Conservation (phyloP, 2,113 vertebrate genomes). For the human region DNA sequence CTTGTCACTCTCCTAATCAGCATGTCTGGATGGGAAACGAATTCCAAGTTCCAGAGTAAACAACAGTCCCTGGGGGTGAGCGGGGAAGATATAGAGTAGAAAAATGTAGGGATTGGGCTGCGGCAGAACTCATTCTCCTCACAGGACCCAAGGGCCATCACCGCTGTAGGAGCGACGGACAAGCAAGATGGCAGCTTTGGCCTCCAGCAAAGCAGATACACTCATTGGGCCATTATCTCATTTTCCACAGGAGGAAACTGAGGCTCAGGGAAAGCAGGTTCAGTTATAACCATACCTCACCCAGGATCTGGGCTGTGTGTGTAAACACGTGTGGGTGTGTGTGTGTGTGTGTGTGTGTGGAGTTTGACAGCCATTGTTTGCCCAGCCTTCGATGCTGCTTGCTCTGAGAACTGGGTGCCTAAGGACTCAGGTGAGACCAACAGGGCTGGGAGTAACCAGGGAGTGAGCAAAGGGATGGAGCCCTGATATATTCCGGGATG, state of each 20-base stretch:
- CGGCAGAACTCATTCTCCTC: rapidly evolving
- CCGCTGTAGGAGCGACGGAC: not conserved
- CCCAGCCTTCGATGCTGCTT: not conserved
- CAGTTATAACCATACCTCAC: too few species aligned
- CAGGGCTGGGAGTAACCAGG: rapidly evolving
- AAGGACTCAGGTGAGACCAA: rapidly evolving
- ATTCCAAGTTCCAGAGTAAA: not conserved
- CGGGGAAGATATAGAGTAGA: too few species aligned
- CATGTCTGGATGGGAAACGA: not conserved
- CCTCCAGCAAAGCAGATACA: rapidly evolving
- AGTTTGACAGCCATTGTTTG: rapidly evolving
- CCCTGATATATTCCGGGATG: rapidly evolving
- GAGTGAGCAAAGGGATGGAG: not conserved
- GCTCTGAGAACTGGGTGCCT: not conserved
- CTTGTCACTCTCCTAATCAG: not conserved
- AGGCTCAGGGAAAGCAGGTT: not conserved
- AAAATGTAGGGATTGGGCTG: rapidly evolving
- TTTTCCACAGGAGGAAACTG: not conserved
- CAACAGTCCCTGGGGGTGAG: not conserved
- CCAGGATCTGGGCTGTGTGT: not conserved
- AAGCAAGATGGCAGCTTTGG: not conserved
- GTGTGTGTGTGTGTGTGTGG: rapidly evolving
- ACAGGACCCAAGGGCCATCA: rapidly evolving
- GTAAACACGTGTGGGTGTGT: not conserved
- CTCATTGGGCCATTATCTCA: not conserved